Evolutionary conservation across 2,113 vertebrate species (phyloP), one percentile per base, ranked within the genome.

Genomic region (Corydoras sp.): DNA sequence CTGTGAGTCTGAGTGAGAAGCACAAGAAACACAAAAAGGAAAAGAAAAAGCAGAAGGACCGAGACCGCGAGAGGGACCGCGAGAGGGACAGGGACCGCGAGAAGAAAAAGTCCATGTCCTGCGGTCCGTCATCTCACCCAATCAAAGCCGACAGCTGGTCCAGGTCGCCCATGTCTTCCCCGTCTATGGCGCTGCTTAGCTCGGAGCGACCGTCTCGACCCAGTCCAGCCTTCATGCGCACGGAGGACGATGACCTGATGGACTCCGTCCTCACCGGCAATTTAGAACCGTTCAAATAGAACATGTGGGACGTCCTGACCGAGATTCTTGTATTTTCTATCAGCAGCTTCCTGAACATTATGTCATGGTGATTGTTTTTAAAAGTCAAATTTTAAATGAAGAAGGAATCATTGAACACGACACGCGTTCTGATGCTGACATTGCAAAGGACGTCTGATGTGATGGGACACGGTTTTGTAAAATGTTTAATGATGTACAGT

Each of bases 11-110:
- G 49, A 89, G 93, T 2, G 96, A 98, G 80, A 99, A 98, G 62
- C 97, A 99, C 86, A 99, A 97, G 84, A 99, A 99, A 76, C 96
- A 99, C 91, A 98, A 99, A 87, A 98, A 98, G 71, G 93, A 99
- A 79, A 98, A 98, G 86, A 97, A 98, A 74, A 97, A 96, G 82
- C 91, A 93, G 63, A 99, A 95, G 24, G 94, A 98, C 74, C 91
- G 91, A 76, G 94, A 98, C 10, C 83, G 92, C 7, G 89, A 98
- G 73, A 91, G 91, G 75, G 94, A 98, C 10, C 83, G 92, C n/a
- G n/a, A n/a, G n/a, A n/a, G n/a, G 65, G 95, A 98, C 1, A 82
- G 95, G 32, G 95, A 98, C 9, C 49, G 82, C 74, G 94, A 98
- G 78, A 97, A 98, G 85, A 98, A 98, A 87, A 97, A 96, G 24